Conservation (phyloP, 2,797 vertebrate species). For the Cetoscarus ocellatus region DNA sequence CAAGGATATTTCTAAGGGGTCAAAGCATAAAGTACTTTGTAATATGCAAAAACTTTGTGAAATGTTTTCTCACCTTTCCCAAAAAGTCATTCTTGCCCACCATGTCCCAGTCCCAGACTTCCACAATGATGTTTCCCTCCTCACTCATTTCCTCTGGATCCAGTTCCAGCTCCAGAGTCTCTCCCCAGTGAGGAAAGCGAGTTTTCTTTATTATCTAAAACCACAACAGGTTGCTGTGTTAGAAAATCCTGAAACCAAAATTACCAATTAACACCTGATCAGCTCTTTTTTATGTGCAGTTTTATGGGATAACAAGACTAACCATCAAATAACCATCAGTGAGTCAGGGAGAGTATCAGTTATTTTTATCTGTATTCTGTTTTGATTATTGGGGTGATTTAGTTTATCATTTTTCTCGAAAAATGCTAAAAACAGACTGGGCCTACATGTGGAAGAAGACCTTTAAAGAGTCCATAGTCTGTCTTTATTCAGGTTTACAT, state of each 20-base stretch:
- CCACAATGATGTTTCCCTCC: slow-evolving; percentile 81
- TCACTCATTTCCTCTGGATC: slow-evolving; percentile 71
- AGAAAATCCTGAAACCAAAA: slow-evolving; percentile 8
- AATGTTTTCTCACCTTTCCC: slow-evolving; percentile 85
- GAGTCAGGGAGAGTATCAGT: no score
- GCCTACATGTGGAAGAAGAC: no score
- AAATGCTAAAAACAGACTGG: no score
- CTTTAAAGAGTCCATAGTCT: no score
- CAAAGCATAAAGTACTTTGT: background rate
- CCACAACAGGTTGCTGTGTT: background rate
- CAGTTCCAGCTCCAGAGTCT: slow-evolving; percentile 89
- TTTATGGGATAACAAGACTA: no score
- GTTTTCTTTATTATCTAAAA: slow-evolving; percentile 93
- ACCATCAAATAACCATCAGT: no score
- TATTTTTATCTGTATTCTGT: no score
- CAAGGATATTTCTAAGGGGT: background rate
- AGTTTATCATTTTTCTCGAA: no score
- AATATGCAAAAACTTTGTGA: background rate
- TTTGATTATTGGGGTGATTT: no score
- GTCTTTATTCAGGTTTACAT: no score
- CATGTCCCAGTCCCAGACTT: slow-evolving; percentile 97
- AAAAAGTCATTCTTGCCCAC: slow-evolving; percentile 96
- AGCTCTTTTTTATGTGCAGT: no score
- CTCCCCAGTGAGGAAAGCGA: slow-evolving; percentile 92
- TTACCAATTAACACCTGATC: background rate